Evolutionary conservation across 2,797 vertebrate species (phyloP).

Genomic region (Basileuterus tristriatus): DNA sequence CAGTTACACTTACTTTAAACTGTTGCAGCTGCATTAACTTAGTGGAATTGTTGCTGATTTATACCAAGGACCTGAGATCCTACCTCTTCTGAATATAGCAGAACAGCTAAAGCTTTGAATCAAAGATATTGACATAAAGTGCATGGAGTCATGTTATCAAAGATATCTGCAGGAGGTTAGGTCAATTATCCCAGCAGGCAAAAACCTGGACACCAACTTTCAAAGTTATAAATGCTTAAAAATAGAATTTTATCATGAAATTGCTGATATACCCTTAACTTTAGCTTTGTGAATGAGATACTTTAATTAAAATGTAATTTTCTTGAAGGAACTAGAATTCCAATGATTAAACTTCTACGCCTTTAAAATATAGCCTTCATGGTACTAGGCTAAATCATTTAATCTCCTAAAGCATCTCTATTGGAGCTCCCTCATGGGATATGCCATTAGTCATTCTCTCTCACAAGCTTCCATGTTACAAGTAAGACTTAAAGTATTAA

Average conservation of each 20-base stretch:
- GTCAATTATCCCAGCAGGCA: constrained; percentile 22
- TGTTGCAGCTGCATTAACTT: neutral
- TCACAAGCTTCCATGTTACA: constrained; percentile 43
- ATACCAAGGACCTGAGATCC: neutral
- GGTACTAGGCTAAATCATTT: constrained; percentile 52
- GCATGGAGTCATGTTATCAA: neutral
- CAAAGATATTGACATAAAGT: constrained; percentile 33
- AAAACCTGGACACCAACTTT: constrained; percentile 24
- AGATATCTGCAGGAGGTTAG: neutral
- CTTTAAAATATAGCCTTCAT: constrained; percentile 61
- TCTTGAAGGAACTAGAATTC: constrained; percentile 37
- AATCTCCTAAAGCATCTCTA: constrained; percentile 60
- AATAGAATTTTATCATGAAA: constrained; percentile 33
- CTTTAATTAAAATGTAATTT: constrained; percentile 65
- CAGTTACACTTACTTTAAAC: neutral
- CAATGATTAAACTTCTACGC: constrained; percentile 58
- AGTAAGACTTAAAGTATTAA: constrained; percentile 59
- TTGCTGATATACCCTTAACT: constrained; percentile 30
- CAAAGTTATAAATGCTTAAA: constrained; percentile 19
- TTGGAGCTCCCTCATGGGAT: constrained; percentile 32
- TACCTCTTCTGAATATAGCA: neutral
- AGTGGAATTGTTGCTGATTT: neutral
- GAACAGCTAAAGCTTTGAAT: constrained; percentile 19
- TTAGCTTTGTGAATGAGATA: constrained; percentile 49
- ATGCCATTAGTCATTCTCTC: constrained; percentile 52